Conservation (phyloP, 2,888 invertebrate species). For the Mechanitis mazaeus region DNA sequence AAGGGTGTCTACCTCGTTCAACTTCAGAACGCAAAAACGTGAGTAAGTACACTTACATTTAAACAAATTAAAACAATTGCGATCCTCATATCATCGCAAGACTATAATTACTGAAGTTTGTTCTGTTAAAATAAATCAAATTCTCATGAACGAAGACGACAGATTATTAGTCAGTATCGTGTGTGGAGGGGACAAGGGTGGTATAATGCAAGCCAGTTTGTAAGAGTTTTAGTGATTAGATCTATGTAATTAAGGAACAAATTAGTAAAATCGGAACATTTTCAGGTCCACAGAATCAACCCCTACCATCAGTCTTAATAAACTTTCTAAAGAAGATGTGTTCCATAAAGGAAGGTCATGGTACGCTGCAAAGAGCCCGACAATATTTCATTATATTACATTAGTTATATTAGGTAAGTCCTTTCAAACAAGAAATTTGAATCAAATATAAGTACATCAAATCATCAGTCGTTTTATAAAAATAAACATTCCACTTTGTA, state of each 20-base stretch:
- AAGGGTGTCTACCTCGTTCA: conserved; percentile 47
- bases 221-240: conserved; percentile 34
- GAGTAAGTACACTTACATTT: conserved; percentile 47
- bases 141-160: conserved; percentile 57
- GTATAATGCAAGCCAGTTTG: conserved; percentile 39
- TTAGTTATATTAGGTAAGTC: conserved; percentile 40
- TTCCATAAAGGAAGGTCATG: conserved; percentile 29
- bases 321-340: conserved; percentile 28
- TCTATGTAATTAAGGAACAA: background rate
- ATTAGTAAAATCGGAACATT: conserved; percentile 8
- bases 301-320: conserved; percentile 26
- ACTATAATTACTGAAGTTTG: conserved; percentile 32
- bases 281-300: conserved; percentile 27
- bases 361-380: conserved; percentile 22
- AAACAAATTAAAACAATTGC: conserved; percentile 29
- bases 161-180: conserved; percentile 44
- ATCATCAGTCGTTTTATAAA: too few species aligned
- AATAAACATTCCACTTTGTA: too few species aligned
- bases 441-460: background rate
- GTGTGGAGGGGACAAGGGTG: conserved; percentile 33
- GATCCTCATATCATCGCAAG: conserved; percentile 32
- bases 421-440: background rate
- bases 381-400: conserved; percentile 35
- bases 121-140: conserved; percentile 37
- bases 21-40: conserved; percentile 53